Evolutionary conservation across 2,113 vertebrate species (phyloP).

Genomic region (Leucopsar rothschildi): DNA sequence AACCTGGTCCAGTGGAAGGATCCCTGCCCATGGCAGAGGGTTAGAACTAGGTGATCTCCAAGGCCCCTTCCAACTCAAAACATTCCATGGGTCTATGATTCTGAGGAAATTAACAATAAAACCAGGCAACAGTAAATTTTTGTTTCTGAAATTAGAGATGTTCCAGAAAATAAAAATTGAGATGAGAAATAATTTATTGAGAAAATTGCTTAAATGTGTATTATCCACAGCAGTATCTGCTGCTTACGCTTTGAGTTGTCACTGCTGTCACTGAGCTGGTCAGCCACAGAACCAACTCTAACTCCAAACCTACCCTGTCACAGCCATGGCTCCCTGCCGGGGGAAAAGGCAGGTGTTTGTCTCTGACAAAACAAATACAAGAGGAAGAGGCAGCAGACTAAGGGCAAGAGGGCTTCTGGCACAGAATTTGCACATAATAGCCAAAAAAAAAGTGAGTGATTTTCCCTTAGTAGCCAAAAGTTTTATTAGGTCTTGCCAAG

Average conservation of each 20-base stretch:
- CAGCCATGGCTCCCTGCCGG: accelerated
- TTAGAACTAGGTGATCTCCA: not conserved
- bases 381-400: not conserved
- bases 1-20: not conserved
- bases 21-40: not conserved
- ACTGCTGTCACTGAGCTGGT: not conserved
- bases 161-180: not conserved
- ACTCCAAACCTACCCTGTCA: not conserved
- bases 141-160: not conserved
- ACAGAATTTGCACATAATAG: not conserved
- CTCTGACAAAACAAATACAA: not conserved
- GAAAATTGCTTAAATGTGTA: not conserved
- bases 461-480: not conserved
- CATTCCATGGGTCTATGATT: not conserved
- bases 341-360: not conserved
- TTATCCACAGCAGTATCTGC: not conserved
- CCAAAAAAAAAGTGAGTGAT: not conserved
- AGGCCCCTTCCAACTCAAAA: not conserved
- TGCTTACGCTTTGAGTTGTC: not conserved
- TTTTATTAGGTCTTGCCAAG: not conserved
- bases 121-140: not conserved
- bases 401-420: not conserved
- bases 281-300: not conserved
- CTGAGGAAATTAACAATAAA: not conserved
- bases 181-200: not conserved